phyloP scores from a whole-genome alignment of 1,140 invertebrate genomes.

The Pantala flavescens region DNA sequence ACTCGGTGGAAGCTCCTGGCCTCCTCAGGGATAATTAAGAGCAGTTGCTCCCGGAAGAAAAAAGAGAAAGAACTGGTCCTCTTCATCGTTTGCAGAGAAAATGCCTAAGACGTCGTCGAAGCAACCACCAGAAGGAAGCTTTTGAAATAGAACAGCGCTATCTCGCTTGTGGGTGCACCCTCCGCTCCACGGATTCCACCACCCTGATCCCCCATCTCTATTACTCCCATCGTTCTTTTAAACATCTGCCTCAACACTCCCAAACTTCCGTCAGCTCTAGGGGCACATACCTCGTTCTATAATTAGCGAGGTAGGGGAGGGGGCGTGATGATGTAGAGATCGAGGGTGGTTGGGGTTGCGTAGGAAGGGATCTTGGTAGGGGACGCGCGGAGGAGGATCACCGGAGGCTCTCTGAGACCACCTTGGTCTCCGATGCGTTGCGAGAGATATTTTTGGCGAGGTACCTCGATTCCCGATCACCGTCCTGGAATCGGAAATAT shows the following conservation, averaged over 20 bases:
- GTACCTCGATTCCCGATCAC: no score
- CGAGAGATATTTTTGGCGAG: no score
- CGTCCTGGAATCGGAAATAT: no score
- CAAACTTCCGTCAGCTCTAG: neutral
- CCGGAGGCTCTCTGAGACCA: no score
- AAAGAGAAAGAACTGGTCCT: neutral
- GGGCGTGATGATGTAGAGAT: neutral
- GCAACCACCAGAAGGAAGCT: neutral
- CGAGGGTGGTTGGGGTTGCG: neutral
- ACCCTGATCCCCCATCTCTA: neutral
- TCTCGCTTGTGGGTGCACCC: neutral
- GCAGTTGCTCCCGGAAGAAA: no score
- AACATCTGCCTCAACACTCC: constrained; percentile 3
- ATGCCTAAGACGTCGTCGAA: neutral
- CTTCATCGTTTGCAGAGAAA: neutral
- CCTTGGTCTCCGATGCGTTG: no score
- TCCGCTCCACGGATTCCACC: neutral
- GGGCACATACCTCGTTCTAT: neutral
- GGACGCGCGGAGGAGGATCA: neutral
- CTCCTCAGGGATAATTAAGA: no score
- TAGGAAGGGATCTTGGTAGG: neutral
- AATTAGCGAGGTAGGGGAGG: neutral
- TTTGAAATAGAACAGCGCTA: no score
- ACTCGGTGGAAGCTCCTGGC: no score
- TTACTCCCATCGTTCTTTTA: neutral